Evolutionary conservation across 2,888 invertebrate genomes (phyloP), one percentile per base, ranked within the genome.

Genomic region (Nowickia ferox): DNA sequence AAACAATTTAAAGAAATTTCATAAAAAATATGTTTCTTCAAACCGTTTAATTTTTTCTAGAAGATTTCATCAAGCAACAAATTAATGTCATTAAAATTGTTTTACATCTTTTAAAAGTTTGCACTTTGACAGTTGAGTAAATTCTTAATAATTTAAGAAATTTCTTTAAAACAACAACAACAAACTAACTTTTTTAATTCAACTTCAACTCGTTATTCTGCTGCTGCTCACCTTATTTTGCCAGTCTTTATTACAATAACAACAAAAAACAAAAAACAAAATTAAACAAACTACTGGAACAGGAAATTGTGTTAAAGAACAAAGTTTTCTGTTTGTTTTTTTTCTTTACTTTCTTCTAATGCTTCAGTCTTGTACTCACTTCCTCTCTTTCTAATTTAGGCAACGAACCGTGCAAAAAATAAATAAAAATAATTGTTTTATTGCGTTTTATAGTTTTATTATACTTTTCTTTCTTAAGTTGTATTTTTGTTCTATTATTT

Each of bases 241-340:
- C 42, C 42, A 53, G 8, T 17, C 38, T n/a, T 17, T 53, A 15
- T 71, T 15, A 5, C 17, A 30, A 30, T 4, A 30, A 30, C 30
- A 30, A 30, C 30, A 30, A 30, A 9, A 19, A 42, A 3, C 15
- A 9, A 6, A 15, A 46, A n/a, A 4, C 30, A 65, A 65, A 44
- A 51, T 17, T 46, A 53, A 74, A 65, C 17, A 65, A 72, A 71
- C 22, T 38, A 30, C 9, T 17, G 8, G 38, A 8, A 72, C 17
- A 59, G 46, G 42, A 72, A 72, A 72, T 72, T 72, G 38, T 72
- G 22, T 72, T 72, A 72, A 72, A 59, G 57, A 30, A 38, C 38
- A 74, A 74, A 74, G 48, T 74, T 61, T 74, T 61, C 13, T 74
- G 38, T 61, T 61, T 48, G 57, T 8, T 57, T 38, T 6, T 30